Percentiles rank a stretch among this genome's conserved stretches.
phyloP scores from a whole-genome alignment of 2,888 invertebrate genomes.

The Tubulanus polymorphus region DNA sequence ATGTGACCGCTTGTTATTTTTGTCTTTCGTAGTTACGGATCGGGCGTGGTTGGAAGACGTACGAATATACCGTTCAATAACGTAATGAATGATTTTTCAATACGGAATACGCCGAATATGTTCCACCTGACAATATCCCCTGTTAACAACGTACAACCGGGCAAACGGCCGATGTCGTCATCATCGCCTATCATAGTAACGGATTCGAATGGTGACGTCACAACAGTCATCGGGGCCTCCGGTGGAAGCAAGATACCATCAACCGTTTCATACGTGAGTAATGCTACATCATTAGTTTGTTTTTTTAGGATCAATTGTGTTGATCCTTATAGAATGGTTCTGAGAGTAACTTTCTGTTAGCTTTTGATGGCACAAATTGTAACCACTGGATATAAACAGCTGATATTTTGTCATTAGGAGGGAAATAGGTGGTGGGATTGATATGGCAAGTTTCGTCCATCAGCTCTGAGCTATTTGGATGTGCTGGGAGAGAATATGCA shows the following conservation, averaged over 20 bases:
- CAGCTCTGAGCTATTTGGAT: no score
- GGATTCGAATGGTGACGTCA: constrained; percentile 64
- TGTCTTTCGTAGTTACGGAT: constrained; percentile 80
- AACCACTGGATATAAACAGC: no score
- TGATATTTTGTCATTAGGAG: no score
- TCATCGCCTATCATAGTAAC: constrained; percentile 82
- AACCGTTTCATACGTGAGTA: constrained; percentile 59
- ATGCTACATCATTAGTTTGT: no score
- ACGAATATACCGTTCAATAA: constrained; percentile 85
- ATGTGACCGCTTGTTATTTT: no score
- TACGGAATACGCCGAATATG: constrained; percentile 56
- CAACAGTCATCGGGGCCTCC: constrained; percentile 75
- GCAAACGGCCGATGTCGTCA: constrained; percentile 82
- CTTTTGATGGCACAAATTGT: no score
- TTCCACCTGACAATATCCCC: constrained; percentile 64
- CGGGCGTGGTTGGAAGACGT: constrained; percentile 55
- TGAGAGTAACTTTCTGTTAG: no score
- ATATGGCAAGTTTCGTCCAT: no score
- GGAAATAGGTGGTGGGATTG: no score
- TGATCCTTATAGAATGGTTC: no score
- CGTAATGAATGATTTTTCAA: constrained; percentile 87
- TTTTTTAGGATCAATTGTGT: no score
- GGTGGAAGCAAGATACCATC: constrained; percentile 89
- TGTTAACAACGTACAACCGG: constrained; percentile 77
- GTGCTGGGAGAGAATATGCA: no score